Evolutionary conservation across 2,797 vertebrate genomes (phyloP).

Genomic region (Hippopotamyrus pictus): DNA sequence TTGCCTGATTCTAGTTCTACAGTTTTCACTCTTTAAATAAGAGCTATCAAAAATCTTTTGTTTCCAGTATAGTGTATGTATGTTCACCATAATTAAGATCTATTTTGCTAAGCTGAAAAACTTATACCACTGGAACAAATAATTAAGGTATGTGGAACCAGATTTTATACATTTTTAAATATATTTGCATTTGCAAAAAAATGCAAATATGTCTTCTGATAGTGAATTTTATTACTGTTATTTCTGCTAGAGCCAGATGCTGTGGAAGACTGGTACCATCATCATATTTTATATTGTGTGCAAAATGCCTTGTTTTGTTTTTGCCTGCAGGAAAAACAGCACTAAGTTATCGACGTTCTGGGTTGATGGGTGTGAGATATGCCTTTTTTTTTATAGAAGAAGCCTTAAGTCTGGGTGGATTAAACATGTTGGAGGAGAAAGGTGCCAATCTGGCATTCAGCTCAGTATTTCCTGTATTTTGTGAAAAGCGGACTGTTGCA

Average conservation of each 20-base stretch:
- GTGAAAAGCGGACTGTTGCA: not conserved
- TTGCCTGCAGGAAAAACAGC: not conserved
- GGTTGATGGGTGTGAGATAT: not conserved
- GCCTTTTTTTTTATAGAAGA: not conserved
- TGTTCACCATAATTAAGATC: not conserved
- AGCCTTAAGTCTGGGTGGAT: not conserved
- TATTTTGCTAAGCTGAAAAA: not conserved
- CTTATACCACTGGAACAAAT: not conserved
- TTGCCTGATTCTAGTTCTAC: not conserved
- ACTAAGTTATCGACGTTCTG: not conserved
- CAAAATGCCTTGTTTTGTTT: not conserved
- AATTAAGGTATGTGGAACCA: not conserved
- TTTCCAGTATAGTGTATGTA: not conserved
- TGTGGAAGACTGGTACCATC: not conserved
- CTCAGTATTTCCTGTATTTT: not conserved
- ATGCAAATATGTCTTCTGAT: not conserved
- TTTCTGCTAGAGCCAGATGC: not conserved
- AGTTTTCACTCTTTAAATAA: not conserved
- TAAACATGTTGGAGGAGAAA: not conserved
- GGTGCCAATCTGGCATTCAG: not conserved
- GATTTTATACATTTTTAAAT: not conserved
- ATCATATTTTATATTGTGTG: not conserved
- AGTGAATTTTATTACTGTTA: not conserved
- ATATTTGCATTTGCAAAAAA: not conserved
- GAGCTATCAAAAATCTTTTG: not conserved